Conservation (phyloP, 2,113 vertebrate genomes). For the Gobiocypris rarus region DNA sequence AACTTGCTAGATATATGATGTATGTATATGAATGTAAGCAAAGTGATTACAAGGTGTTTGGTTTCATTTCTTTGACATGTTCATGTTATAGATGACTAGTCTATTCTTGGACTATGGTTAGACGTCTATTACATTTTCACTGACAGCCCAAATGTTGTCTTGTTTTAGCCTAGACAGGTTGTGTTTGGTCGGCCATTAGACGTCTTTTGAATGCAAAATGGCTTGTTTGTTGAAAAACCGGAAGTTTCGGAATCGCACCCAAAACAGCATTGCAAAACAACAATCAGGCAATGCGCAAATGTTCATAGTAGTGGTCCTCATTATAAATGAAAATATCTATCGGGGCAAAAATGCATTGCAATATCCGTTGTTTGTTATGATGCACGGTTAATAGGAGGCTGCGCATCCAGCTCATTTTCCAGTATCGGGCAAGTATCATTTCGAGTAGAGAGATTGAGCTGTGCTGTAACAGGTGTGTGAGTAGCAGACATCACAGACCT, state of each 20-base stretch:
- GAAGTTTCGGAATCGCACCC: background rate
- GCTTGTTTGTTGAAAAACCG: background rate
- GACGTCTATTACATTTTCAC: no score
- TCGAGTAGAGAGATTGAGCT: conserved; percentile 36
- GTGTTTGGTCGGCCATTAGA: no score
- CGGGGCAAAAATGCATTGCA: background rate
- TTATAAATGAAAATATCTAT: conserved; percentile 22
- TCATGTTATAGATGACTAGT: no score
- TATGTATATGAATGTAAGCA: no score
- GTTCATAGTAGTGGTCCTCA: background rate
- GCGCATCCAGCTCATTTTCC: background rate
- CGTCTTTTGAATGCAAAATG: no score
- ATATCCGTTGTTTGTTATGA: background rate
- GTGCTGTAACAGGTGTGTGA: conserved; percentile 57
- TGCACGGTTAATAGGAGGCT: background rate
- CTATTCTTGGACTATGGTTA: no score
- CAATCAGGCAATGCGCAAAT: background rate
- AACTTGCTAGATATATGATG: no score
- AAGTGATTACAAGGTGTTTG: no score
- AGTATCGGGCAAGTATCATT: conserved; percentile 27
- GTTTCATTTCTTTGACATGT: no score
- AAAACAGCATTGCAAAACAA: background rate
- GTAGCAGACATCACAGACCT: conserved; percentile 78
- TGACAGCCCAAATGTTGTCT: no score
- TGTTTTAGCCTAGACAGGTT: no score